Evolutionary conservation across 2,113 vertebrate species (phyloP).

Genomic region (Hippoglossus stenolepis): DNA sequence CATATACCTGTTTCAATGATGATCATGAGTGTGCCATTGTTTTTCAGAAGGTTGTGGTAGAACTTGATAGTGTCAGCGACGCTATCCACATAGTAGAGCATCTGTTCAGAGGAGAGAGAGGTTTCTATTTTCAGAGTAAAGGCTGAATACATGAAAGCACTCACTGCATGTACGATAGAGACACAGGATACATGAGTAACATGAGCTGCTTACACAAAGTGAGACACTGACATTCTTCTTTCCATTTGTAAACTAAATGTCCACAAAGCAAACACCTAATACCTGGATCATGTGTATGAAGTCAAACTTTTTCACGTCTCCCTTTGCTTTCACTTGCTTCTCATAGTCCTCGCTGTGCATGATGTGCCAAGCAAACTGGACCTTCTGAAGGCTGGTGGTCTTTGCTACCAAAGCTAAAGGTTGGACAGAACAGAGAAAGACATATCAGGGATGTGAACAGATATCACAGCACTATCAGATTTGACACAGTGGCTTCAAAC

Average conservation of each 20-base stretch:
- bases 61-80: constrained; percentile 78
- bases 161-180: neutral
- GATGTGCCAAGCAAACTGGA: constrained; percentile 87
- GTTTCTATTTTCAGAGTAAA: neutral
- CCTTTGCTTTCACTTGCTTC: constrained; percentile 79
- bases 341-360: constrained; percentile 86
- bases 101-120: constrained; percentile 61
- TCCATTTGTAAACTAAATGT: neutral
- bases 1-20: constrained; percentile 78
- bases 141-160: neutral
- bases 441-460: too few species aligned
- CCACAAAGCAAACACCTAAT: constrained; percentile 9
- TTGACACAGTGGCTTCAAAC: too few species aligned
- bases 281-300: constrained; percentile 96
- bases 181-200: neutral
- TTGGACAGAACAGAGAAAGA: neutral
- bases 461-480: too few species aligned
- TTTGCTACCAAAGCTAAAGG: constrained; percentile 82
- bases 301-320: constrained; percentile 85
- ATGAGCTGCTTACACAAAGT: neutral
- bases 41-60: constrained; percentile 81
- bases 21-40: constrained; percentile 83
- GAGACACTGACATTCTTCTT: neutral
- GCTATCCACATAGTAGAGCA: constrained; percentile 83
- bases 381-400: constrained; percentile 80